Percentiles rank a stretch among this genome's conserved stretches.
These are phyloP conservation scores for Prunella strophiata DNA, from an alignment of 2,797 vertebrate genomes.

Conservation along the genomic window DNA sequence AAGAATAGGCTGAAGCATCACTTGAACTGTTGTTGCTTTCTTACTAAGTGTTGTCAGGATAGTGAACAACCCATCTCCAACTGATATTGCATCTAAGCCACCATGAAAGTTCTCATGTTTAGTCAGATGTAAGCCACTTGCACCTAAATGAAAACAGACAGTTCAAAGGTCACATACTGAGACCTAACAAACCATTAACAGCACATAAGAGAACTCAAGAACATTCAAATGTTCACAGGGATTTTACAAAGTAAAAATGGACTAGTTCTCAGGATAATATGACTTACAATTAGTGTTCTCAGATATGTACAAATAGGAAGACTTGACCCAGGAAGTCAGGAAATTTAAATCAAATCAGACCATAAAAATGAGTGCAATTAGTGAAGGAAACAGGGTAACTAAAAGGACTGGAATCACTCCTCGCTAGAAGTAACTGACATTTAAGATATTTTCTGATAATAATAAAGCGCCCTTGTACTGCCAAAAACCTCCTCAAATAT, in stretches of 20 bases:
- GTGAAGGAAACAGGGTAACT: not conserved
- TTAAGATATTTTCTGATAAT: not conserved
- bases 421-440: not conserved
- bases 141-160: slow-evolving; percentile 80
- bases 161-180: not conserved
- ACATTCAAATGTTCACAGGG: not conserved
- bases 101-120: slow-evolving; percentile 99
- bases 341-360: not conserved
- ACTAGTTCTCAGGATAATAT: not conserved
- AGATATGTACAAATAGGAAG: not conserved
- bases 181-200: not conserved
- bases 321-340: not conserved
- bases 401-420: not conserved
- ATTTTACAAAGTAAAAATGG: not conserved
- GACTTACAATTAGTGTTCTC: not conserved
- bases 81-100: slow-evolving; percentile 96
- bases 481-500: not conserved
- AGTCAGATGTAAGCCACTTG: slow-evolving; percentile 96
- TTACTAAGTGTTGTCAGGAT: slow-evolving; percentile 98
- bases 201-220: not conserved
- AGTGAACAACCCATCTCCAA: slow-evolving; percentile 96
- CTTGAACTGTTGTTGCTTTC: slow-evolving; percentile 94
- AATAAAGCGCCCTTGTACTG: not conserved
- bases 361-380: not conserved
- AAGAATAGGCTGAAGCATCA: slow-evolving; percentile 98